Evolutionary conservation across 37 sponge, comb jelly and placozoan genomes (phyloP), one percentile per base, ranked within the genome.

Genomic region (Crambe crambe): DNA sequence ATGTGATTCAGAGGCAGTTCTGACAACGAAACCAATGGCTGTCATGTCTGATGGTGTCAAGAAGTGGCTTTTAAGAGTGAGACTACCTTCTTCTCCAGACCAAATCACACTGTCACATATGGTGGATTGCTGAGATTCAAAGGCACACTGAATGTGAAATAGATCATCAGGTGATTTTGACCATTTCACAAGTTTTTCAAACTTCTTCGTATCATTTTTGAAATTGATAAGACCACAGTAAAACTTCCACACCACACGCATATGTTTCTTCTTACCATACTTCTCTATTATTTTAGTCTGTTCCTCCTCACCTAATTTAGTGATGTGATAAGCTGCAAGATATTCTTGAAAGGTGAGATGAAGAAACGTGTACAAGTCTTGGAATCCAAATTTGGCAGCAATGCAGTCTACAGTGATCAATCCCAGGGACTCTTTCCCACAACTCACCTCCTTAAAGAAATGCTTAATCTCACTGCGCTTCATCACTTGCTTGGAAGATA

Each of bases 281-380:
- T 54, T 23, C 1, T 12, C n/a, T 26, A 70, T 56, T 21, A 41
- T 18, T 35, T 56, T n/a, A 2, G 20, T 23, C 38, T 71, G 80
- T 58, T 70, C 60, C 1, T 56, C 70, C 31, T 18, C 41, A 35
- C 32, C 37, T 0, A 71, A 59, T 20, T 36, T 56, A 27, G 42
- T n/a, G 20, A 80, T 37, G 29, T 70, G 37, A 22, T n/a, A 71
- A 38, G 80, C 80, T 37, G 80, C 80, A 25, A 80, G 35, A 36
- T 60, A 80, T 42, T 77, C 67, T 40, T 77, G 65, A 44, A 65
- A 43, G 43, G 67, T 77, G 35, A 65, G 65, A 43, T 80, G 80
- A 0, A 58, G 30, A 80, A 80, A 80, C 9, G 42, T 70, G 30
- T 80, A 80, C 9, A 56, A 39, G 2, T 56, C 37, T 0, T 35